Percentiles rank a stretch among this genome's conserved stretches.
Evolutionary conservation across 2,797 vertebrate species (phyloP).

Genomic region (Fratercula arctica): DNA sequence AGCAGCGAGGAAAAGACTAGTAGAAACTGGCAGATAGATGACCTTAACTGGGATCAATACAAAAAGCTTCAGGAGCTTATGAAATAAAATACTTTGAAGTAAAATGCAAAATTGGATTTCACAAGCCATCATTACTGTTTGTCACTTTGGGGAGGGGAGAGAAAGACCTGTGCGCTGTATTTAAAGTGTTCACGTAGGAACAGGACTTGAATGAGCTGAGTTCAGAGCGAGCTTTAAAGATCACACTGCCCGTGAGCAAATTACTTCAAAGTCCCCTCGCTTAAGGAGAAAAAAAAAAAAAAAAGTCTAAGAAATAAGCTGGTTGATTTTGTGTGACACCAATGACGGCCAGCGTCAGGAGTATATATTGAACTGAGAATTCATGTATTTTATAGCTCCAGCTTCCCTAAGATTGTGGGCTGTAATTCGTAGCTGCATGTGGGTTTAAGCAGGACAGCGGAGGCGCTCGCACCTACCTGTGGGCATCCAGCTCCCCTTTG

Average conservation of each 20-base stretch:
- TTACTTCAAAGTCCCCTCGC: neutral
- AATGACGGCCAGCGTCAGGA: neutral
- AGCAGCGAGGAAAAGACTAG: neutral
- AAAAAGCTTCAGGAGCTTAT: conserved; percentile 27
- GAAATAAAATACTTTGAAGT: conserved; percentile 43
- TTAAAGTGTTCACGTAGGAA: neutral
- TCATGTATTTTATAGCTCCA: neutral
- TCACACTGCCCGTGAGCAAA: neutral
- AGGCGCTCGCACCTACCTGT: neutral
- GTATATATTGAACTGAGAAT: neutral
- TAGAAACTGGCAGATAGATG: neutral
- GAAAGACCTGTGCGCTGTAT: neutral
- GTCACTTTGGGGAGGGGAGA: conserved; percentile 9
- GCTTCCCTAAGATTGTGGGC: neutral
- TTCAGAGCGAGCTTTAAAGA: conserved; percentile 13
- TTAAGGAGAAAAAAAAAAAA: neutral
- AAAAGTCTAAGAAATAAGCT: neutral
- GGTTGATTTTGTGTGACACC: neutral
- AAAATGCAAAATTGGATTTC: conserved; percentile 41
- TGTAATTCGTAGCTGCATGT: neutral
- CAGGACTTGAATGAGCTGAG: neutral
- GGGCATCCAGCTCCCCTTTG: neutral
- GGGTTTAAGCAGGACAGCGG: neutral
- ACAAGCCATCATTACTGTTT: neutral
- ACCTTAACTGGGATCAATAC: neutral